These are phyloP conservation scores for Osmerus mordax DNA, from an alignment of 2,113 vertebrate species.

Conservation along the genomic window DNA sequence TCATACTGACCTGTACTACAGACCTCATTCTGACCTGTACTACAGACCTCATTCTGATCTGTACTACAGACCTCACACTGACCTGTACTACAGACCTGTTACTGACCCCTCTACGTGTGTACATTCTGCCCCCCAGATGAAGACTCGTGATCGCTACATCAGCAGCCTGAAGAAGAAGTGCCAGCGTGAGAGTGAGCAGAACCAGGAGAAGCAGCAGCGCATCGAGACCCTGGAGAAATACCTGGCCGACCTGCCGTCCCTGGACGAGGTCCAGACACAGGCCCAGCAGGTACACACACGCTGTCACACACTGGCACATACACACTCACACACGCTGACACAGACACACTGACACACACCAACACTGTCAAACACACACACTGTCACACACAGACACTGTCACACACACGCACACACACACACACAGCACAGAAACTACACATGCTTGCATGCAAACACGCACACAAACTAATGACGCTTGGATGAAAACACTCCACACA, in stretches of 20 bases:
- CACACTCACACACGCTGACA: slow-evolving; percentile 23
- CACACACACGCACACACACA: background rate
- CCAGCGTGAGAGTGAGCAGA: slow-evolving; percentile 87
- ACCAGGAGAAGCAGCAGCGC: slow-evolving; percentile 88
- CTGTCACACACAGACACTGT: background rate
- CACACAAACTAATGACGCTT: background rate
- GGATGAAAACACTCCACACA: background rate
- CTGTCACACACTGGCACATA: background rate
- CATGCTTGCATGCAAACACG: too few species aligned
- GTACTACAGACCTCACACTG: background rate
- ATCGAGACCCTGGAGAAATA: slow-evolving; percentile 97
- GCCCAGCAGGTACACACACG: slow-evolving; percentile 78
- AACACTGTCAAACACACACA: background rate
- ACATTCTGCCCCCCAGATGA: slow-evolving; percentile 73
- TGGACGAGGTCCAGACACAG: slow-evolving; percentile 86
- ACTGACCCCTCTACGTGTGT: background rate
- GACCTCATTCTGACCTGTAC: too few species aligned
- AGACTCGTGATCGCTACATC: slow-evolving; percentile 94
- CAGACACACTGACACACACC: background rate
- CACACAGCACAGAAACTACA: too few species aligned
- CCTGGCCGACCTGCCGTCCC: slow-evolving; percentile 87
- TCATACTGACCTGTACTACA: too few species aligned
- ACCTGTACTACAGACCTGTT: too few species aligned
- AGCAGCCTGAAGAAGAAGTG: slow-evolving; percentile 92
- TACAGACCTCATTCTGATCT: background rate